Evolutionary conservation across 1,140 invertebrate species (phyloP).

Genomic region (Papilio aristodemus): DNA sequence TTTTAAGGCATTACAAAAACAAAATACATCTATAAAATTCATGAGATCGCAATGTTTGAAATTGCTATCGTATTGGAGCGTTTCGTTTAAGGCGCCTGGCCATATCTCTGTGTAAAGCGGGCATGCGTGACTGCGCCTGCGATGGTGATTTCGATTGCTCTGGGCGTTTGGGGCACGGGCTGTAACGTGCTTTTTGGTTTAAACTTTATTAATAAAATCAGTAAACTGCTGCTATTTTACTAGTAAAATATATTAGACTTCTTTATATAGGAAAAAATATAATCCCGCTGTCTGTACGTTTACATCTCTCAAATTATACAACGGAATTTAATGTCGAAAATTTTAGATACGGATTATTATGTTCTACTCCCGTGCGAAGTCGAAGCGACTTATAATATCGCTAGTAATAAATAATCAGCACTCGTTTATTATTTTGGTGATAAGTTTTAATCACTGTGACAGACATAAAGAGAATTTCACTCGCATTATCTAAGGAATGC

Average conservation of each 20-base stretch:
- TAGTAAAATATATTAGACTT: too few relatives aligned
- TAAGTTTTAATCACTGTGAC: constrained; percentile 3
- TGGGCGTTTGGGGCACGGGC: constrained; percentile 28
- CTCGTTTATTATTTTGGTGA: constrained; percentile 29
- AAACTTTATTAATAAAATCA: constrained; percentile 44
- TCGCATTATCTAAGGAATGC: not conserved
- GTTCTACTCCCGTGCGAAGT: too few relatives aligned
- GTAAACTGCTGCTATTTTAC: constrained; percentile 36
- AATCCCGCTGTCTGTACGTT: too few relatives aligned
- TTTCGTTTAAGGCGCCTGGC: constrained; percentile 29
- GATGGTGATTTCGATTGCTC: constrained; percentile 42
- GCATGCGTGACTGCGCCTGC: constrained; percentile 55
- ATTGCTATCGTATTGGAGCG: constrained; percentile 28
- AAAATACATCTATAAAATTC: constrained; percentile 23
- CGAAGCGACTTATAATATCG: too few relatives aligned
- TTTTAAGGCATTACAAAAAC: not conserved
- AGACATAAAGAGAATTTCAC: not conserved
- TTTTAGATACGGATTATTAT: too few relatives aligned
- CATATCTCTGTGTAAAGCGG: constrained; percentile 43
- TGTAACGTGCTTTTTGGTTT: constrained; percentile 36
- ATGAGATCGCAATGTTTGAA: constrained; percentile 27
- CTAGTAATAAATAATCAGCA: constrained; percentile 31
- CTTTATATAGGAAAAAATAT: too few relatives aligned
- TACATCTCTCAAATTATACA: too few relatives aligned
- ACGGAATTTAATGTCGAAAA: too few relatives aligned